Evolutionary conservation across 2,113 vertebrate species (phyloP), one percentile per base, ranked within the genome.

Genomic region (Hirundichthys speculiger): DNA sequence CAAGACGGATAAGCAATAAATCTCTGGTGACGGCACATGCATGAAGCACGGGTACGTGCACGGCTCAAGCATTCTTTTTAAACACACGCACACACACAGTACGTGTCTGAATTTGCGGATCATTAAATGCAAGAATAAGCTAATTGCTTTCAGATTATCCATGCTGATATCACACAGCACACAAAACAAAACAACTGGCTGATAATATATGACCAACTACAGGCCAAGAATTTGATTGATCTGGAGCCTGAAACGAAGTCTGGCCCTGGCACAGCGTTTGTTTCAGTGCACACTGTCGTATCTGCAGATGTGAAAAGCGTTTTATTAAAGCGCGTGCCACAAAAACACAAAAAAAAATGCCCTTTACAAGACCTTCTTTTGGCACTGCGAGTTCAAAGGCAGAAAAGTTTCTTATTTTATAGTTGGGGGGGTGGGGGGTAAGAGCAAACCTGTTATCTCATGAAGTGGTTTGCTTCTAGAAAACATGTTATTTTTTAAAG

Each of bases 1-100:
- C 64, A 57, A 90, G 20, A 80, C 52, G 65, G 77, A 68, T 30
- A 76, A 56, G 70, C 21, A 46, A 75, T 12, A 80, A 41, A 61
- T 14, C 25, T 60, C 58, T 40, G 62, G 21, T 48, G 14, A 59
- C 49, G 65, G 48, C 41, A 73, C 52, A 48, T 38, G 30, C n/a
- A 59, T 40, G 30, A 59, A 27, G n/a, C 27, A 39, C 25, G 55
- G 41, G 56, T 57, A 34, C 58, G 62, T 30, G 59, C 40, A 52
- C 60, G 74, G 24, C 38, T 20, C 49, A 41, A 13, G 21, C 13
- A 39, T 22, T 41, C 18, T 19, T 48, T 70, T 14, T 54, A 59
- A 34, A 34, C 30, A 34, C 30, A 34, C 30, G 7, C 20, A 47
- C 45, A 45, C 22, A 64, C 1, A 45, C 19, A 63, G n/a, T n/a